These are phyloP conservation scores for Plestiodon gilberti DNA, from an alignment of 2,113 vertebrate species.

Conservation along the genomic window DNA sequence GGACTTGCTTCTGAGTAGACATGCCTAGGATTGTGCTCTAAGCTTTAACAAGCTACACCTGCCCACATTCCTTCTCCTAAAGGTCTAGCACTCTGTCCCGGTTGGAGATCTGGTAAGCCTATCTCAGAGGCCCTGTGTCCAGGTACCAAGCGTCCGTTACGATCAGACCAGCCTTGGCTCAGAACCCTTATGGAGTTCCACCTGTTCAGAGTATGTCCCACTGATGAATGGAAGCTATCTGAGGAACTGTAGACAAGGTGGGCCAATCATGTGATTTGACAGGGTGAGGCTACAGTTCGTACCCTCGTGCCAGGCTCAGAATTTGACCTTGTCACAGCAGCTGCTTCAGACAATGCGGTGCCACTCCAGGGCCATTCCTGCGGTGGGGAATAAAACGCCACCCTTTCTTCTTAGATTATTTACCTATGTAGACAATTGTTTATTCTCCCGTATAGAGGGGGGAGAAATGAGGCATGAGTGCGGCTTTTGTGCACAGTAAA, in stretches of 20 bases:
- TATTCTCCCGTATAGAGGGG: conserved; percentile 49
- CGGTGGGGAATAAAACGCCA: not conserved
- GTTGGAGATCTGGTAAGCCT: no score
- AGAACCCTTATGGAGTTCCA: not conserved
- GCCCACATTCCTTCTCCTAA: no score
- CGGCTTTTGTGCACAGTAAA: conserved; percentile 59
- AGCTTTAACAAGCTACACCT: no score
- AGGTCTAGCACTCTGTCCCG: no score
- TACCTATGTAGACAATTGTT: conserved; percentile 21
- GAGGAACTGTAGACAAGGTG: not conserved
- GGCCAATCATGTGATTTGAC: not conserved
- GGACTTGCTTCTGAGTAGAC: no score
- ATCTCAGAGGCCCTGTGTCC: no score
- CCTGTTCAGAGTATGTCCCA: not conserved
- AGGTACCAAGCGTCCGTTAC: no score
- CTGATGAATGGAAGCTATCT: not conserved
- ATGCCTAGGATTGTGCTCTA: no score
- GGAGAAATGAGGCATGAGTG: conserved; percentile 60
- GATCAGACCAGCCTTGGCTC: not conserved
- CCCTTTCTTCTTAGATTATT: not conserved
- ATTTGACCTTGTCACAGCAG: not conserved
- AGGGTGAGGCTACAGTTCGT: not conserved
- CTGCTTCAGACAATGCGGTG: not conserved
- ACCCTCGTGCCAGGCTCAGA: not conserved
- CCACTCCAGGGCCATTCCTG: not conserved